A percentile compares a stretch with the other conserved stretches of the same genome.
Conservation (phyloP, 1,140 invertebrate species). For the Drosophila watanabei region DNA sequence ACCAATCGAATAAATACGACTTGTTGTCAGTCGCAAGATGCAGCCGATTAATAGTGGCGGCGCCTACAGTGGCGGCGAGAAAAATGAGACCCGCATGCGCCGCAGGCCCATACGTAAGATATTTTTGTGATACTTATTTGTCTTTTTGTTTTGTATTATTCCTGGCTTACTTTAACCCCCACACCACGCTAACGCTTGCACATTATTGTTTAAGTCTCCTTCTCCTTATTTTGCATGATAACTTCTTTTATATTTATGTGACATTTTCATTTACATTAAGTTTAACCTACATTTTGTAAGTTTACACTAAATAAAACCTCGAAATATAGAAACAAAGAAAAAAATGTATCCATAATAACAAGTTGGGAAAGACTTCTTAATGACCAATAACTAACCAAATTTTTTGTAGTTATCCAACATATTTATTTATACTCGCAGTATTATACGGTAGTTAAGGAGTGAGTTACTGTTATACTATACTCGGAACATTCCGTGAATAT, state of each 20-base stretch:
- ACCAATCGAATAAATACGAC: constrained; percentile 36
- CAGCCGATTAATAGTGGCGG: constrained; percentile 56
- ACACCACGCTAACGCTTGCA: background rate
- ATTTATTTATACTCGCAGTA: background rate
- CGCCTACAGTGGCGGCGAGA: constrained; percentile 70
- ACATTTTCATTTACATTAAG: background rate
- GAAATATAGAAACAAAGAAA: background rate
- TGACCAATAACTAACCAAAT: background rate
- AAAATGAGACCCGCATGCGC: constrained; percentile 72
- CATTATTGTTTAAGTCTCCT: background rate
- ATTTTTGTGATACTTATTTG: constrained; percentile 55
- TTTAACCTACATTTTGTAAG: background rate
- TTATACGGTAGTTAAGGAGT: too few species aligned
- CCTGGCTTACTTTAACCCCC: background rate
- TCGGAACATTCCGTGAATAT: background rate
- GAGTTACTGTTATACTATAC: too few species aligned
- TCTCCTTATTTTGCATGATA: background rate
- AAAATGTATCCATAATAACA: background rate
- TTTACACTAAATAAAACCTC: background rate
- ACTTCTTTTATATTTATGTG: background rate
- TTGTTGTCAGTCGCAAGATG: constrained; percentile 56
- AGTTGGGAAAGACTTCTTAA: background rate
- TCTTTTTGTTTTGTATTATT: background rate
- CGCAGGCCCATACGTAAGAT: constrained; percentile 81
- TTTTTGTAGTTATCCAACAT: background rate